Evolutionary conservation across 2,113 vertebrate genomes (phyloP).

Genomic region (Maccullochella peelii): DNA sequence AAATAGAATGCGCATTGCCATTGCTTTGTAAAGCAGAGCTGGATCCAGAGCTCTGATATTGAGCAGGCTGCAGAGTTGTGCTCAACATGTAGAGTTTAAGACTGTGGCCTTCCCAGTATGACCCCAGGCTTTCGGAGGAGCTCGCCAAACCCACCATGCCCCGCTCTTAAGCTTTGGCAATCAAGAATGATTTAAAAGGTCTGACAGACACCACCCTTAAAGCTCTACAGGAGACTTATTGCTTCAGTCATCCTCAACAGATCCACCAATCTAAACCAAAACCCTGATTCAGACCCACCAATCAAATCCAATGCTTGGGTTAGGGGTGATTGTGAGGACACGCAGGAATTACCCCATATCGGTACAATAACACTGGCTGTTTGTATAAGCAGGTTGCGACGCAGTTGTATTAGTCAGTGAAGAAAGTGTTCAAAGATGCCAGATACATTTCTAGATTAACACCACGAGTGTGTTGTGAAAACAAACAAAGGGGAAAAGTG

Average conservation of each 20-base stretch:
- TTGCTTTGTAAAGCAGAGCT: slow-evolving; percentile 43
- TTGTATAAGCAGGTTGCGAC: slow-evolving; percentile 54
- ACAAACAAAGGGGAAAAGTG: slow-evolving; percentile 65
- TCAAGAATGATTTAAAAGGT: slow-evolving; percentile 68
- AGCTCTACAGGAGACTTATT: slow-evolving; percentile 59
- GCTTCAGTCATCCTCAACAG: slow-evolving; percentile 58
- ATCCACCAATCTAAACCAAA: slow-evolving; percentile 67
- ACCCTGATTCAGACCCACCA: slow-evolving; percentile 52
- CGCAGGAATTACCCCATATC: slow-evolving; percentile 28
- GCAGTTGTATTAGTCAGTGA: slow-evolving; percentile 38
- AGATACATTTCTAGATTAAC: slow-evolving; percentile 67
- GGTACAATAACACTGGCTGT: slow-evolving; percentile 49
- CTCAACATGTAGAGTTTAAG: slow-evolving; percentile 27
- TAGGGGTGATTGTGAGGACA: slow-evolving; percentile 60
- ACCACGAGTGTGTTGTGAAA: slow-evolving; percentile 68
- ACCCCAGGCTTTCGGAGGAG: slow-evolving; percentile 38
- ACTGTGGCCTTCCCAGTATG: slow-evolving; percentile 35
- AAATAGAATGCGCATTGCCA: slow-evolving; percentile 61
- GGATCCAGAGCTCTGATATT: slow-evolving; percentile 55
- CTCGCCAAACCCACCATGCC: slow-evolving; percentile 63
- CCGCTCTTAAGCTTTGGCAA: slow-evolving; percentile 57
- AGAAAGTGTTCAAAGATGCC: slow-evolving; percentile 55
- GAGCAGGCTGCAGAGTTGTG: slow-evolving; percentile 24
- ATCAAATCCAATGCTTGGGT: slow-evolving; percentile 44
- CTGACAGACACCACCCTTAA: slow-evolving; percentile 63